These are phyloP conservation scores for Etheostoma nigrum DNA, from an alignment of 2,797 vertebrate species.

Conservation along the genomic window DNA sequence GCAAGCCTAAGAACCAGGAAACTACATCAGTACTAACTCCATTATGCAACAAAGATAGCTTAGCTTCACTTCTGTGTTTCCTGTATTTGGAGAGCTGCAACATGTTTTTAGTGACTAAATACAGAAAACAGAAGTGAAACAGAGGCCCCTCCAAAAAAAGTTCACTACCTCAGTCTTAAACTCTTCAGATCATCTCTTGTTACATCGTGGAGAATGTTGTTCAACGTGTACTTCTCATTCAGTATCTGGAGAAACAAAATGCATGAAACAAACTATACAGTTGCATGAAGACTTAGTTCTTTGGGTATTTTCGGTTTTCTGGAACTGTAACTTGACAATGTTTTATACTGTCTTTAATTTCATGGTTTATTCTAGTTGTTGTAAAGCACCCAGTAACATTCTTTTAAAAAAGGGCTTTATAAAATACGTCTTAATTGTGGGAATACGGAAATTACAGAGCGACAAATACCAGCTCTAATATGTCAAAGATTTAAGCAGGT, in stretches of 20 bases:
- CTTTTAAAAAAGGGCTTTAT: not conserved
- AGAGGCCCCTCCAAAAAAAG: not conserved
- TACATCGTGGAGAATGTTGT: constrained; percentile 91
- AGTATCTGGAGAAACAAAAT: constrained; percentile 85
- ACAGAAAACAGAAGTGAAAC: constrained; percentile 40
- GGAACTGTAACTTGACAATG: not conserved
- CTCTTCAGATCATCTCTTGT: constrained; percentile 96
- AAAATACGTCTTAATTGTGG: not conserved
- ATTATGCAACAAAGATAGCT: constrained; percentile 9
- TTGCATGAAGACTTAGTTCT: not conserved
- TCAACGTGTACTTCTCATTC: constrained; percentile 92
- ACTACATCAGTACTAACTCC: not conserved
- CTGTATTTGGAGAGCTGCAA: not conserved
- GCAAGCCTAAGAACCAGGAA: not conserved
- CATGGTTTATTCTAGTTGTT: not conserved
- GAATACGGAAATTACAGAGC: not conserved
- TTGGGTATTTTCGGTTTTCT: not conserved
- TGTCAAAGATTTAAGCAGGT: not conserved
- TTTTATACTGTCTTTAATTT: not conserved
- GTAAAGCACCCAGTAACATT: not conserved
- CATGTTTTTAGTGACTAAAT: not conserved
- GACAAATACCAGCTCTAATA: not conserved
- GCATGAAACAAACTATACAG: constrained; percentile 1
- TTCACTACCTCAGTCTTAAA: constrained; percentile 91
- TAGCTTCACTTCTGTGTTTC: constrained; percentile 33